Evolutionary conservation across 2,797 vertebrate genomes (phyloP), one percentile per base, ranked within the genome.

Genomic region (Nannoperca obscura): DNA sequence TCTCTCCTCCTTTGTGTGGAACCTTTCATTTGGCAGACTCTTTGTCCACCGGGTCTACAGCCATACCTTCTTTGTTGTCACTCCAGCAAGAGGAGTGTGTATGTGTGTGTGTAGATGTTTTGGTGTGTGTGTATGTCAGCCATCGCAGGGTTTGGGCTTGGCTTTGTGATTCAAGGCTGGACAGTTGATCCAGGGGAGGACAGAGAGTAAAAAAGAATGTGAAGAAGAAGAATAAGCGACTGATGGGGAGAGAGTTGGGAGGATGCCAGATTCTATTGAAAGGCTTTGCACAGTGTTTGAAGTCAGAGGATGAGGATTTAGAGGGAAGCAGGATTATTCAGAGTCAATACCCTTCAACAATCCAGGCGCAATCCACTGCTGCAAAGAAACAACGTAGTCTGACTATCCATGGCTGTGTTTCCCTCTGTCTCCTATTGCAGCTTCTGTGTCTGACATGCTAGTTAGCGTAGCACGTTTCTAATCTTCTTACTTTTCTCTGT

Each of bases 231-330:
- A 93, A 92, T 88, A 88, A 91, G 78, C 67, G 76, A 88, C 72
- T 83, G 90, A 91, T 65, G 75, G 89, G 88, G 91, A 91, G 91
- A 92, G 83, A 85, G 87, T 91, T 94, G 92, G 91, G 91, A 89
- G 81, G 85, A 85, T 79, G 93, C 93, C 93, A 93, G 91, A 40
- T 79, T 88, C 91, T 89, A 88, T 92, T 93, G 84, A 93, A 89
- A 88, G 90, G 90, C 89, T 91, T 89, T 85, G 78, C 84, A 75
- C 74, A 82, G 86, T 36, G 89, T 94, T 94, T 94, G 91, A 94
- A 95, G 92, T 93, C 86, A 77, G 90, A 90, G 84, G 90, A 92
- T 89, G 85, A 90, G 93, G 92, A 92, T 94, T 95, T 93, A 88
- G 89, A 81, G 89, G 86, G 89, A 91, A 86, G 91, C 81, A 64